phyloP scores from a whole-genome alignment of 2,113 vertebrate genomes.

The Xyrauchen texanus region DNA sequence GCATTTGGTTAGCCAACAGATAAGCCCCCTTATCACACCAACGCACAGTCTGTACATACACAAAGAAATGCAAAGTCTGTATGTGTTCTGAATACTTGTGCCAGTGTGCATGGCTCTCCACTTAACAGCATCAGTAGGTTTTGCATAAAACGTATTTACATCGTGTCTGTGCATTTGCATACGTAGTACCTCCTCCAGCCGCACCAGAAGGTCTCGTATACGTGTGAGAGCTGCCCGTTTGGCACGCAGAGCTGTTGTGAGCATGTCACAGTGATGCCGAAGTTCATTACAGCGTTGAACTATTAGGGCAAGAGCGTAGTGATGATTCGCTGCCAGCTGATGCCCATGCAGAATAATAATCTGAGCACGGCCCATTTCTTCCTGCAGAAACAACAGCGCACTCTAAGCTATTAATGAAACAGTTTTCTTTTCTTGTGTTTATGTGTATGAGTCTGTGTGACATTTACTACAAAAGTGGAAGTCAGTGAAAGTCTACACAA shows the following conservation, averaged over 20 bases:
- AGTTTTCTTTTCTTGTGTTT: neutral
- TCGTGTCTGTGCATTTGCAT: neutral
- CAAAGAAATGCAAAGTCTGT: neutral
- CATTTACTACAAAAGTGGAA: neutral
- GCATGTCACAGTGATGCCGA: slow-evolving; percentile 83
- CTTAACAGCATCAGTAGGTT: neutral
- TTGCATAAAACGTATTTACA: neutral
- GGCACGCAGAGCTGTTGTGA: slow-evolving; percentile 78
- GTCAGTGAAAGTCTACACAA: no score
- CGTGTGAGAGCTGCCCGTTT: slow-evolving; percentile 78
- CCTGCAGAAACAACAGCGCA: slow-evolving; percentile 67
- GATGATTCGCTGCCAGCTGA: slow-evolving; percentile 88
- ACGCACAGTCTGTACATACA: slow-evolving; percentile 76
- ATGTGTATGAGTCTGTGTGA: neutral
- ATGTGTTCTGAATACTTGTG: neutral
- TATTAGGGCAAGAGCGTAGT: slow-evolving; percentile 92
- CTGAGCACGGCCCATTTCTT: slow-evolving; percentile 84
- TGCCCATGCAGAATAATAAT: slow-evolving; percentile 88
- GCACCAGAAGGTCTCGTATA: slow-evolving; percentile 81
- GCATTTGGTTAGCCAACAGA: slow-evolving; percentile 89
- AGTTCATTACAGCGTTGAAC: slow-evolving; percentile 93
- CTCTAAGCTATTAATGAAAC: neutral
- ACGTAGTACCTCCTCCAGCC: slow-evolving; percentile 82
- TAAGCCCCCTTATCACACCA: slow-evolving; percentile 93
- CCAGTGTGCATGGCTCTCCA: no score